A percentile compares a stretch with the other conserved stretches of the same genome.
Conservation (phyloP, 2,113 vertebrate genomes). For the Labeo catla region DNA sequence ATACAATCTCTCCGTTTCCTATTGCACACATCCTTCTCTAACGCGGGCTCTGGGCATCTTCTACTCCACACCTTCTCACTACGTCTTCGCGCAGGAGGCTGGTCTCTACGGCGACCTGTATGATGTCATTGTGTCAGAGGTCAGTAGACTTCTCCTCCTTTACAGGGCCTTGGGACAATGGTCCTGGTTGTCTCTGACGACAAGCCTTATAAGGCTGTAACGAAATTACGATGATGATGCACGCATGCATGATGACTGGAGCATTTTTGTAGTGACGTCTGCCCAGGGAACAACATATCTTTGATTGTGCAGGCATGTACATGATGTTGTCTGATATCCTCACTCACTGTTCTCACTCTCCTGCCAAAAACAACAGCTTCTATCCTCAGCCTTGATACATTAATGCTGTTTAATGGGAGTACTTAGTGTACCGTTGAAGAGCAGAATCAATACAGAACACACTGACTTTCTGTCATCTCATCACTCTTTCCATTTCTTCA, state of each 20-base stretch:
- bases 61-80: slow-evolving; percentile 83
- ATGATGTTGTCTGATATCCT: not conserved
- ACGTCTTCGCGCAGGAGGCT: slow-evolving; percentile 87
- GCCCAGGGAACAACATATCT: not conserved
- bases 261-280: not conserved
- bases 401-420: slow-evolving; percentile 18
- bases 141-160: slow-evolving; percentile 45
- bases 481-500: not conserved
- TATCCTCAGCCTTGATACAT: slow-evolving; percentile 45
- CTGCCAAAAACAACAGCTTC: slow-evolving; percentile 35
- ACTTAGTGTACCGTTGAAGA: not conserved
- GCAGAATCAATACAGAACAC: not conserved
- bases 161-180: not conserved
- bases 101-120: slow-evolving; percentile 88
- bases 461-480: not conserved
- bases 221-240: not conserved
- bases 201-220: not conserved
- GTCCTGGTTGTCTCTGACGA: not conserved
- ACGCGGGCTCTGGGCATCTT: slow-evolving; percentile 83
- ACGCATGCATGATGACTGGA: not conserved
- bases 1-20: slow-evolving; percentile 87
- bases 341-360: slow-evolving; percentile 1
- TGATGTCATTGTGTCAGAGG: slow-evolving; percentile 82
- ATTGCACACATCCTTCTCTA: slow-evolving; percentile 84
- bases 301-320: slow-evolving; percentile 2